Conservation (phyloP, 2,113 vertebrate species). For the Coreoperca whiteheadi region DNA sequence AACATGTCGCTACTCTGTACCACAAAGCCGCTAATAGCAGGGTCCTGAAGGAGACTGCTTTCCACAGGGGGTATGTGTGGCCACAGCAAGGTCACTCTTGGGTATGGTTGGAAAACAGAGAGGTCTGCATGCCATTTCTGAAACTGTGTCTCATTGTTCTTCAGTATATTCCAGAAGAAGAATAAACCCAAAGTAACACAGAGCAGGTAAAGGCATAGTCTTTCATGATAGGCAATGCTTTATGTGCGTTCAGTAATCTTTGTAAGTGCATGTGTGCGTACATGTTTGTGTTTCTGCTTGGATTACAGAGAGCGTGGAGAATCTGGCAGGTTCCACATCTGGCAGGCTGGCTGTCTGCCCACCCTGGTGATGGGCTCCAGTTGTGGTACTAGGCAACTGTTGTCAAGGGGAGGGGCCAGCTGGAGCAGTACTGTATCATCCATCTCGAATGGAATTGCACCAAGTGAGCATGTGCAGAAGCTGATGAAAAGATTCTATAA, state of each 20-base stretch:
- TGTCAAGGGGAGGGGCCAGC: slow-evolving; percentile 57
- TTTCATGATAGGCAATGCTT: slow-evolving; percentile 8
- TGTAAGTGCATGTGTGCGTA: slow-evolving; percentile 36
- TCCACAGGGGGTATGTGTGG: slow-evolving; percentile 75
- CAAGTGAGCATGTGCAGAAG: slow-evolving; percentile 53
- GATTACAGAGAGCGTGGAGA: slow-evolving; percentile 56
- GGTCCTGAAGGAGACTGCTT: slow-evolving; percentile 63
- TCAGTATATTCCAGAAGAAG: not conserved
- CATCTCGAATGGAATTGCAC: slow-evolving; percentile 26
- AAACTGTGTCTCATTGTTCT: slow-evolving; percentile 44
- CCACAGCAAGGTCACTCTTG: slow-evolving; percentile 74
- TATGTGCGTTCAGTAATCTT: slow-evolving; percentile 34
- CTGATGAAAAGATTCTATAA: slow-evolving; percentile 22
- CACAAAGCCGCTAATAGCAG: slow-evolving; percentile 79
- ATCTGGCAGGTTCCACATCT: slow-evolving; percentile 80
- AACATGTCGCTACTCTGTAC: slow-evolving; percentile 75
- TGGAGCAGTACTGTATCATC: slow-evolving; percentile 63
- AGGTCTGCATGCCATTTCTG: slow-evolving; percentile 31
- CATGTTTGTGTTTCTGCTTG: slow-evolving; percentile 60
- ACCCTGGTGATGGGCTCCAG: slow-evolving; percentile 75
- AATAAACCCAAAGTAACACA: not conserved
- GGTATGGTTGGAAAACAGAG: slow-evolving; percentile 68
- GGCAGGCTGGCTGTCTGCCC: slow-evolving; percentile 73
- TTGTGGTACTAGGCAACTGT: slow-evolving; percentile 71
- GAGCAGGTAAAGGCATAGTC: not conserved